Evolutionary conservation across 2,113 vertebrate species (phyloP).

Genomic region (Ctenodactylus gundi): DNA sequence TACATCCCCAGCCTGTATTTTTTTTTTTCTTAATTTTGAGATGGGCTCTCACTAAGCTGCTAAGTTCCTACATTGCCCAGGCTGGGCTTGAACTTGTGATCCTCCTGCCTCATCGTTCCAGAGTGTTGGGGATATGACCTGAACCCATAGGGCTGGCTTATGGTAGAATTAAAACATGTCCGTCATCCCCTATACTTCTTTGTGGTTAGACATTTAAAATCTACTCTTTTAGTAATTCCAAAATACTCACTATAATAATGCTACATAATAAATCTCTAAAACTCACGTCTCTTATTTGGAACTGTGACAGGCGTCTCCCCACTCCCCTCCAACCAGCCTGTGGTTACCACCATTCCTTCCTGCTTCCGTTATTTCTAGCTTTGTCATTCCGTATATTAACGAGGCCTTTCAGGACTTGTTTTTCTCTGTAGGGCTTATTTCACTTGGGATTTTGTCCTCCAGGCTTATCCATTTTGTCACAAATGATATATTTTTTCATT

Average conservation of each 20-base stretch:
- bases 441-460: neutral
- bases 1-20: too few relatives aligned
- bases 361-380: neutral
- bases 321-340: neutral
- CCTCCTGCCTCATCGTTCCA: too few relatives aligned
- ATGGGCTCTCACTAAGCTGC: too few relatives aligned
- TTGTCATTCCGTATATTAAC: neutral
- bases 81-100: too few relatives aligned
- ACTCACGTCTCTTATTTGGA: neutral
- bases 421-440: neutral
- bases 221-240: neutral
- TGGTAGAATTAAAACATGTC: too few relatives aligned
- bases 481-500: neutral
- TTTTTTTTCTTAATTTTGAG: too few relatives aligned
- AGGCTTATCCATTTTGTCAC: neutral
- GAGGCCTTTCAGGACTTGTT: neutral
- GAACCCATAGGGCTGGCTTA: too few relatives aligned
- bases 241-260: neutral
- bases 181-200: neutral
- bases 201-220: neutral
- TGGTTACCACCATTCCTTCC: neutral
- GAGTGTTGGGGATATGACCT: too few relatives aligned
- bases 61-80: too few relatives aligned
- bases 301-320: neutral
- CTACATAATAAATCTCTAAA: neutral